Evolutionary conservation across 2,888 invertebrate species (phyloP), one percentile per base, ranked within the genome.

Genomic region (Dolomedes plantarius): DNA sequence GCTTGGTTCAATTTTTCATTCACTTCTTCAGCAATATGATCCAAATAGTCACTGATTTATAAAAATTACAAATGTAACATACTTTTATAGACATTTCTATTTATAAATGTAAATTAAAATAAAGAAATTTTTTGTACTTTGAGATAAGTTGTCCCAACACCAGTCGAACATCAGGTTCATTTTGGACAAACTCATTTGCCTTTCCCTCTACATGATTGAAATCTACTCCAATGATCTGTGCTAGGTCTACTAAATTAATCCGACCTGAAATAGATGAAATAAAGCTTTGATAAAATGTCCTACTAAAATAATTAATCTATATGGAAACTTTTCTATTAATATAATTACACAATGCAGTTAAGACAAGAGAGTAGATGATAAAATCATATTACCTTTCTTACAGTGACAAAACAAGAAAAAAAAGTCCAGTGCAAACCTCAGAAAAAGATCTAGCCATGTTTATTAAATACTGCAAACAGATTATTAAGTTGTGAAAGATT

Each of bases 71-170:
- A 46, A 29, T 13, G 0, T 39, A 29, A 1, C 23, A 23, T 23
- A 27, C 23, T 62, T 11, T 62, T 1, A 27, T 19, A 2, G n/a
- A n/a, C n/a, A n/a, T 36, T 36, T 36, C 9, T 9, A 36, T 5
- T 36, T 7, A 36, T 36, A 7, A 9, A 7, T 36, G 36, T 36
- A 9, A 36, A 50, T 50, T 16, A 50, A 6, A 19, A 50, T 62
- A 36, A 36, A 36, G 5, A 36, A 7, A 36, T 36, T 9, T 0
- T 56, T 27, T 56, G 83, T 88, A 92, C 92, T 89, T 94, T 90
- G 97, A 95, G 88, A 99, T 95, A 9, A 99, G 93, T 91, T 98
- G 98, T 0, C 98, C 98, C 69, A 98, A 93, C 87, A 98, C 94
- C 6, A 96, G 93, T 89, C 94, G 94, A 0, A 97, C 93, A 90